Percentiles rank a stretch among this genome's conserved stretches.
Evolutionary conservation across 2,797 vertebrate species (phyloP).

Genomic region (Poecilia gillii): DNA sequence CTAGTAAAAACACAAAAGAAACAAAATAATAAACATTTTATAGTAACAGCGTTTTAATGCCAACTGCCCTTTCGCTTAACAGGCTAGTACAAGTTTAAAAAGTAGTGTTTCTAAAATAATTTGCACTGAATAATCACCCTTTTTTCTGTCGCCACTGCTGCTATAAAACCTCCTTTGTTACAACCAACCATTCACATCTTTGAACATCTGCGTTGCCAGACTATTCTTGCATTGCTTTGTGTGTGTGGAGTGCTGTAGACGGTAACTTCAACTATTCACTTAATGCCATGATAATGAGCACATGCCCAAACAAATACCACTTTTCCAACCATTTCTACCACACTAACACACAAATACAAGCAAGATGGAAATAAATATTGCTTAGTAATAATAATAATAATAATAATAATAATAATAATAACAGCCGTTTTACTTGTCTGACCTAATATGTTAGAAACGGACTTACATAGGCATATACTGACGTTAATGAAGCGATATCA

Average conservation of each 20-base stretch:
- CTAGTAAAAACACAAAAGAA: not conserved
- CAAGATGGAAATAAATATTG: no score
- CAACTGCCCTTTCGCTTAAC: not conserved
- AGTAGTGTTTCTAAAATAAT: not conserved
- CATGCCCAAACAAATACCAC: not conserved
- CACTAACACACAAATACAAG: no score
- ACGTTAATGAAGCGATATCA: not conserved
- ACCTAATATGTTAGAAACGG: not conserved
- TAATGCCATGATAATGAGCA: not conserved
- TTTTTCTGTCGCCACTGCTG: not conserved
- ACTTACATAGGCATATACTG: not conserved
- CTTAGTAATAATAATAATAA: no score
- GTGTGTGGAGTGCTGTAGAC: not conserved
- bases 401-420: not conserved
- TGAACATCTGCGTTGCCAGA: not conserved
- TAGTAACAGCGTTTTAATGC: not conserved
- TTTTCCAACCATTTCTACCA: not conserved
- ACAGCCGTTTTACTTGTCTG: not conserved
- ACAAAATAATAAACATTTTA: slow-evolving; percentile 1
- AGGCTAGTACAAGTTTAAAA: not conserved
- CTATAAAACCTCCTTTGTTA: not conserved
- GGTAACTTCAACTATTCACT: not conserved
- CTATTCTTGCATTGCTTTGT: not conserved
- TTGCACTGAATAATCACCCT: not conserved
- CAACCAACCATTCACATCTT: not conserved